These are phyloP conservation scores for Opisthocomus hoazin DNA, from an alignment of 2,113 vertebrate genomes.

Conservation along the genomic window DNA sequence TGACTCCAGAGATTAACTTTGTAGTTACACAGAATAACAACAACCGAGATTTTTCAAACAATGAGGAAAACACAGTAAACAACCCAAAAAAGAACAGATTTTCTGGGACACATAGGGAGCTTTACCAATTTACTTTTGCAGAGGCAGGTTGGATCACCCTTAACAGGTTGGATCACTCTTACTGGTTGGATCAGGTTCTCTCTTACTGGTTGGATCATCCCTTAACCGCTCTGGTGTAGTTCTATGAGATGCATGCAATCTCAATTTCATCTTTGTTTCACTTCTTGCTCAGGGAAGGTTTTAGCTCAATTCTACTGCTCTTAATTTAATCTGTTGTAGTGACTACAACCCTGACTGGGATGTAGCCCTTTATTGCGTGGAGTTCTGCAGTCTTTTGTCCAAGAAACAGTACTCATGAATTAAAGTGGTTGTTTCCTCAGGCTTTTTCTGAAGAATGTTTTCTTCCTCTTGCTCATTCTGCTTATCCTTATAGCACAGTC, in stretches of 20 bases:
- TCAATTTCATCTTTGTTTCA: not conserved
- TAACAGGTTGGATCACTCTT: not conserved
- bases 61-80: not conserved
- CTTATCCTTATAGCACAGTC: not conserved
- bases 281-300: not conserved
- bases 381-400: not conserved
- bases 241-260: not conserved
- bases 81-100: not conserved
- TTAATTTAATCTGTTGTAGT: not conserved
- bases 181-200: fast-evolving
- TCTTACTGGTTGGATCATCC: not conserved
- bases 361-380: not conserved
- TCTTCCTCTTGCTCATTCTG: not conserved
- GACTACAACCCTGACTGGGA: not conserved
- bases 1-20: not conserved
- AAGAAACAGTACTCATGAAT: not conserved
- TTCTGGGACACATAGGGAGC: not conserved
- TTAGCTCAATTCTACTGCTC: not conserved
- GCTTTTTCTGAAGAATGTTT: fast-evolving
- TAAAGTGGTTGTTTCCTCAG: not conserved
- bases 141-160: not conserved
- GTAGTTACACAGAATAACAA: not conserved
- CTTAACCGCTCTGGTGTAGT: not conserved
- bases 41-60: not conserved
- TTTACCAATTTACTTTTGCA: not conserved